Conservation (phyloP, 2,113 vertebrate genomes). For the Phrynocephalus versicolor region DNA sequence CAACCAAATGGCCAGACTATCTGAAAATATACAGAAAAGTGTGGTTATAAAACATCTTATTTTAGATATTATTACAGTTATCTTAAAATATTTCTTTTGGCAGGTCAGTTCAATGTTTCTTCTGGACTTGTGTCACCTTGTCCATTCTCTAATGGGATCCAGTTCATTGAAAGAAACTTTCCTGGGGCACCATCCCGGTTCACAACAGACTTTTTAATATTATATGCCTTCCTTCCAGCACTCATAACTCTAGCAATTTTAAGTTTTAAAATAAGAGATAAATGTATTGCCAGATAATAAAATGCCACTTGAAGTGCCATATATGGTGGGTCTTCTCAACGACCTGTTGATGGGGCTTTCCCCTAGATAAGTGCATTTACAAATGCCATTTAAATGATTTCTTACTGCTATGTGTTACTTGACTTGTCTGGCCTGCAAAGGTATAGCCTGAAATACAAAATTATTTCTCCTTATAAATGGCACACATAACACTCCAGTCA, state of each 20-base stretch:
- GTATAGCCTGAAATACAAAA: background rate
- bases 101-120: constrained; percentile 65
- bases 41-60: background rate
- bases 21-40: background rate
- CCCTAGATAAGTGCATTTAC: too few relatives aligned
- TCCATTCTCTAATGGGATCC: constrained; percentile 73
- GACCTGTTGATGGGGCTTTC: background rate
- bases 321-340: background rate
- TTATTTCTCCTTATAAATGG: too few relatives aligned
- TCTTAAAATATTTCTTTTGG: constrained; percentile 39
- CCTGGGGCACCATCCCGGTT: constrained; percentile 83
- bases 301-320: background rate
- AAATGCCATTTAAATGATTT: too few relatives aligned
- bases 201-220: constrained; percentile 82
- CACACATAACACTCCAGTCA: too few relatives aligned
- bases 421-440: background rate
- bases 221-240: constrained; percentile 89
- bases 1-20: background rate
- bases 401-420: background rate
- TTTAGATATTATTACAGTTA: background rate
- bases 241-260: constrained; percentile 82
- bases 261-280: constrained; percentile 89
- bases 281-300: constrained; percentile 74
- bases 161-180: constrained; percentile 83
- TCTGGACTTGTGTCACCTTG: constrained; percentile 67